Base-by-base conservation (phyloP, 2,797 vertebrate genomes). In the Coilia nasus region DNA sequence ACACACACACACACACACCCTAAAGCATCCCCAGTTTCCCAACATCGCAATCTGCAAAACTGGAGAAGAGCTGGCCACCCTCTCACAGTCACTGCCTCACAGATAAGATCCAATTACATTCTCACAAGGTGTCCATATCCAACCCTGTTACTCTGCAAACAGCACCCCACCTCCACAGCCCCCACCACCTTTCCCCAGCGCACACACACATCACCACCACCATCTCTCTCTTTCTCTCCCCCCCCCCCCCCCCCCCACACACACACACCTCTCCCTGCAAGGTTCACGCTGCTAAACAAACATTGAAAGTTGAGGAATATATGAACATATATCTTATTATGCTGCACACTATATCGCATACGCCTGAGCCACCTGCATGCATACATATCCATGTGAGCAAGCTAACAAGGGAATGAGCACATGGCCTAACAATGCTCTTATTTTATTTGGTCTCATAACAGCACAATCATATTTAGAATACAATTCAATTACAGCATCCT, bases 11-110 rank as follows among this genome's bases (percentile, higher is more conserved):
- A 64, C 62, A 28, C 62, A 64, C 62, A 64, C 62, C 50, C 62
- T 41, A 64, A 64, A 12, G 11, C 23, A 64, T 11, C 23, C 62
- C 62, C 0, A 64, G 28, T 28, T 25, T 10, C 10, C 85, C 85
- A 87, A 88, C 89, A 91, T 91, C 87, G 86, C 86, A 90, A 90
- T 92, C 89, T 87, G 88, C 87, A 89, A 87, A 90, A 91, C 88
- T 90, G 89, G 89, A 90, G 88, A 84, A 89, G 86, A 87, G 86
- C 89, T 56, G 44, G 84, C 84, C 60, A 85, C 28, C 82, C 84
- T 83, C 86, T 87, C 50, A 46, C 82, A 83, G 44, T 64, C 84
- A 47, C 86, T 86, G 67, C 41, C 47, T 81, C 83, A 78, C 44
- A 82, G 85, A 90, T 88, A 89, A 86, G 85, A 85, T 87, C 85